Percentiles rank a stretch among this genome's conserved stretches.
Conservation (phyloP, 2,888 invertebrate genomes). For the Chironomus tentans region DNA sequence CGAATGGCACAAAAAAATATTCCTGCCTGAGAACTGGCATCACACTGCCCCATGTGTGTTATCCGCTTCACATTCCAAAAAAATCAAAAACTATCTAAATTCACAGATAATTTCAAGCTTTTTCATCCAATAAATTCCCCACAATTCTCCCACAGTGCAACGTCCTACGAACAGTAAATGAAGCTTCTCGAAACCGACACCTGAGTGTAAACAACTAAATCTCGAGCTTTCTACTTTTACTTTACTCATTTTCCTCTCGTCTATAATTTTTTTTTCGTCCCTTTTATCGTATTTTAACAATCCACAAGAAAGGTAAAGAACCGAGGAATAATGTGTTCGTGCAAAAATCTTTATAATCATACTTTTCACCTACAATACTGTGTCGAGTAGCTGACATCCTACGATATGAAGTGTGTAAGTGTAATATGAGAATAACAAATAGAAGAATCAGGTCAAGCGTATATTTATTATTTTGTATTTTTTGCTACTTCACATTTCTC, state of each 20-base stretch:
- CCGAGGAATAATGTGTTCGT: neutral
- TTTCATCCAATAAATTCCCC: too few species aligned
- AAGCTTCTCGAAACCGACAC: neutral
- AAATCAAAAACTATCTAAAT: too few species aligned
- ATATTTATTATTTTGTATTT: constrained; percentile 22
- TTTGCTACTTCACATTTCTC: neutral
- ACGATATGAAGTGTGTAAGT: neutral
- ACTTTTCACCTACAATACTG: neutral
- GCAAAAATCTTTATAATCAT: neutral
- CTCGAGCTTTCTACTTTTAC: neutral
- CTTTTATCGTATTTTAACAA: neutral
- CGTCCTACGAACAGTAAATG: too few species aligned
- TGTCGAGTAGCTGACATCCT: neutral
- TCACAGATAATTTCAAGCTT: too few species aligned
- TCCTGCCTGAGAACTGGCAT: too few species aligned
- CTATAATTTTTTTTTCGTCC: neutral
- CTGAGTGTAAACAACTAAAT: neutral
- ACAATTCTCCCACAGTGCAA: too few species aligned
- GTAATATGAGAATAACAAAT: constrained; percentile 14
- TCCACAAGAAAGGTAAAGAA: neutral
- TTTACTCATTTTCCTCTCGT: neutral
- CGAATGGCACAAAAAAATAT: too few species aligned
- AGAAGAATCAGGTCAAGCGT: constrained; percentile 21
- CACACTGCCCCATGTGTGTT: too few species aligned
- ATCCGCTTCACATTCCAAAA: too few species aligned